Evolutionary conservation across 1,140 invertebrate species (phyloP).

Genomic region (Drosophila ohnishii): DNA sequence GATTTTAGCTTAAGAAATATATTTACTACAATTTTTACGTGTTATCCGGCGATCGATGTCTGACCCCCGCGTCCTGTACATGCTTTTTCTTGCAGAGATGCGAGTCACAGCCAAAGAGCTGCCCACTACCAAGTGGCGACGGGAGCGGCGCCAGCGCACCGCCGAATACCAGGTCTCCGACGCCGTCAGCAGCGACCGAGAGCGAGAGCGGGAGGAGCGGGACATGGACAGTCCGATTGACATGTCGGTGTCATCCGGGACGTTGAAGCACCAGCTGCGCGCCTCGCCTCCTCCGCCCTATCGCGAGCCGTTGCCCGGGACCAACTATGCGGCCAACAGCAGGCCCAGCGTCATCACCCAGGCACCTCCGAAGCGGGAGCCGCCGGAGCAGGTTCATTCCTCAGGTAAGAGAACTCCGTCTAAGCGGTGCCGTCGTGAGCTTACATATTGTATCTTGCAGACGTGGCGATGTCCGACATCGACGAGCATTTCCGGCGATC

Average conservation of each 20-base stretch:
- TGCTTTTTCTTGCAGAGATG: slow-evolving; percentile 67
- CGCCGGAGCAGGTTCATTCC: slow-evolving; percentile 48
- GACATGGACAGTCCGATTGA: slow-evolving; percentile 82
- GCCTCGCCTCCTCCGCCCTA: slow-evolving; percentile 81
- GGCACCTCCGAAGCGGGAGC: slow-evolving; percentile 80
- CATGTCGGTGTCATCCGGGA: slow-evolving; percentile 82
- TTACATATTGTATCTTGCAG: slow-evolving; percentile 77
- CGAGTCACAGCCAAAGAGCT: slow-evolving; percentile 85
- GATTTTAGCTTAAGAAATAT: slow-evolving; percentile 25
- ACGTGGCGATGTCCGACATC: slow-evolving; percentile 91
- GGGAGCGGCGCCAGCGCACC: slow-evolving; percentile 84
- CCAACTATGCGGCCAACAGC: slow-evolving; percentile 65
- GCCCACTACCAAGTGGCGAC: slow-evolving; percentile 86
- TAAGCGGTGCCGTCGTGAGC: not conserved
- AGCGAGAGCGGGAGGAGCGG: slow-evolving; percentile 42
- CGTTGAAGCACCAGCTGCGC: slow-evolving; percentile 58
- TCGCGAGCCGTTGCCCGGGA: slow-evolving; percentile 75
- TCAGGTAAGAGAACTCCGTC: slow-evolving; percentile 50
- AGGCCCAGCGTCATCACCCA: slow-evolving; percentile 83
- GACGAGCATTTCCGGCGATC: slow-evolving; percentile 98
- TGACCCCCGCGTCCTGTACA: slow-evolving; percentile 15
- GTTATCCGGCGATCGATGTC: slow-evolving; percentile 29
- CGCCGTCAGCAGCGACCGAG: slow-evolving; percentile 38
- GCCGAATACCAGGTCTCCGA: slow-evolving; percentile 82
- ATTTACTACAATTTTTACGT: slow-evolving; percentile 10